Conservation (phyloP, 2,797 vertebrate genomes). For the Alcedo atthis region DNA sequence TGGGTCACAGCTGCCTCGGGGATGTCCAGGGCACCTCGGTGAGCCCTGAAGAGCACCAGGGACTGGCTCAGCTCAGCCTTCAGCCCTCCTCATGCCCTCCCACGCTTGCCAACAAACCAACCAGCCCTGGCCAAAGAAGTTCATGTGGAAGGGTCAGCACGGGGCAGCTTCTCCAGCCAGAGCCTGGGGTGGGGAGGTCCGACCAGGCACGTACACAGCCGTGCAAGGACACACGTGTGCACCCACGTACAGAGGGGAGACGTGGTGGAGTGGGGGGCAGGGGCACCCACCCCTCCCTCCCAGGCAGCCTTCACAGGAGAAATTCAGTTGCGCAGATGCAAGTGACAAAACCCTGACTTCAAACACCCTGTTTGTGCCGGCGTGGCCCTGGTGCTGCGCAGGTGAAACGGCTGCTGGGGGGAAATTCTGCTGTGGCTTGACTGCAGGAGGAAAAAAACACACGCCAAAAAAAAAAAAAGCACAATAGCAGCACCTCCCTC, state of each 20-base stretch:
- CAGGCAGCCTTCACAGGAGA: neutral
- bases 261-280: accelerated
- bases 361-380: neutral
- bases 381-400: neutral
- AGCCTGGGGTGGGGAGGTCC: accelerated
- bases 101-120: accelerated
- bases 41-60: neutral
- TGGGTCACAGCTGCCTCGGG: neutral
- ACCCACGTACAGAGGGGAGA: neutral
- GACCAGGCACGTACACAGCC: accelerated
- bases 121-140: accelerated
- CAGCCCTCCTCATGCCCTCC: accelerated
- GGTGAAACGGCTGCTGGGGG: constrained; percentile 17
- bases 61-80: accelerated
- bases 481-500: constrained; percentile 33
- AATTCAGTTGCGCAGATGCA: constrained; percentile 31
- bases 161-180: neutral
- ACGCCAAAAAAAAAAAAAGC: neutral
- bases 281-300: neutral
- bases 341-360: neutral
- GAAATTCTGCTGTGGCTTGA: constrained; percentile 45
- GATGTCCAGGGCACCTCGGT: accelerated
- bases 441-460: neutral
- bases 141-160: accelerated
- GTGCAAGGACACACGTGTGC: accelerated